Conservation (phyloP, 2,797 vertebrate species). For the Myioborus melanocephalus region DNA sequence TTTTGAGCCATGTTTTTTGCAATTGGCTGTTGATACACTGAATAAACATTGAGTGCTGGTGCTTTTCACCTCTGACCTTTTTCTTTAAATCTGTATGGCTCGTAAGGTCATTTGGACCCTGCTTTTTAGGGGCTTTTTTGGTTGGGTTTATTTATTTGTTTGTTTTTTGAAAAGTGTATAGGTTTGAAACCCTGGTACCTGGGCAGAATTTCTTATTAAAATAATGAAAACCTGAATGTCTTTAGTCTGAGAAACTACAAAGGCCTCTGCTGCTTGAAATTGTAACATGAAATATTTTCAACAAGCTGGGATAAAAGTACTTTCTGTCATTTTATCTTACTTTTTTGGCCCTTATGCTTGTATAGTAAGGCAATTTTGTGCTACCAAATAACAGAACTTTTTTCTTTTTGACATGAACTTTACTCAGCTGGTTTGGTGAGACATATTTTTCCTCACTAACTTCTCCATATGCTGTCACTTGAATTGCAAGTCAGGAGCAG, state of each 20-base stretch:
- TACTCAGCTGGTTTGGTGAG: neutral
- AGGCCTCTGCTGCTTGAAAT: neutral
- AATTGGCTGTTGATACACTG: neutral
- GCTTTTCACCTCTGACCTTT: neutral
- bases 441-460: neutral
- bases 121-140: neutral
- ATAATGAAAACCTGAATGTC: neutral
- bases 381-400: neutral
- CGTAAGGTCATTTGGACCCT: neutral
- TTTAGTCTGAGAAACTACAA: neutral
- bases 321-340: neutral
- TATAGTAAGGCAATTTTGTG: neutral
- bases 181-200: neutral
- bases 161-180: neutral
- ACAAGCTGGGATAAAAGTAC: too few relatives aligned
- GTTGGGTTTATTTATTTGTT: neutral
- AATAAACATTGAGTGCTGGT: neutral
- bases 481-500: neutral
- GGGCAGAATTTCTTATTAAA: neutral
- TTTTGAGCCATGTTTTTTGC: neutral
- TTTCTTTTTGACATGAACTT: neutral
- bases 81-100: neutral
- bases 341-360: neutral
- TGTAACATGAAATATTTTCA: neutral
- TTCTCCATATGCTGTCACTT: neutral